Percentiles rank a stretch among this genome's conserved stretches.
These are phyloP conservation scores for Horisme vitalbata DNA, from an alignment of 2,888 invertebrate genomes.

Conservation along the genomic window DNA sequence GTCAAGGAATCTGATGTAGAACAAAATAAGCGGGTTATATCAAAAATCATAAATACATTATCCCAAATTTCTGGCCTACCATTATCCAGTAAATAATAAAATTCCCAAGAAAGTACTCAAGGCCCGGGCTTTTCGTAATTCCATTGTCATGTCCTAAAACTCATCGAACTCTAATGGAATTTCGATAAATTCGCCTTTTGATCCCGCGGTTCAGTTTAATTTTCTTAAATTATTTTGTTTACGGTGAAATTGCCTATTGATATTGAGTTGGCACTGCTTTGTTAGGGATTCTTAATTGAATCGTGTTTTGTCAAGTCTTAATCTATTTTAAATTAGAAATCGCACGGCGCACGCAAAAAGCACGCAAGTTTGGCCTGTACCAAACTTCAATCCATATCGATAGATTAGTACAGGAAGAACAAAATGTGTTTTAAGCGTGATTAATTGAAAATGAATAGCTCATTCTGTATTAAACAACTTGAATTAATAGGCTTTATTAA, in stretches of 20 bases:
- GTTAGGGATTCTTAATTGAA: too few relatives aligned
- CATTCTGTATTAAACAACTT: slow-evolving; percentile 10
- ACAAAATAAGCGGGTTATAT: neutral
- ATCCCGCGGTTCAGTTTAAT: slow-evolving; percentile 14
- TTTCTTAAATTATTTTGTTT: slow-evolving; percentile 14
- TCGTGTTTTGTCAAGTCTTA: too few relatives aligned
- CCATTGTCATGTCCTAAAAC: slow-evolving; percentile 10
- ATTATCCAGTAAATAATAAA: neutral
- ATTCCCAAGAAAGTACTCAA: neutral
- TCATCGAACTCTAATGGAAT: slow-evolving; percentile 12
- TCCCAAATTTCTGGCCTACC: neutral
- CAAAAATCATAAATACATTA: neutral
- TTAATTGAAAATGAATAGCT: too few relatives aligned
- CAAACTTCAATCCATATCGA: too few relatives aligned
- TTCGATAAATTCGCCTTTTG: slow-evolving; percentile 11
- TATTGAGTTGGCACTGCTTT: too few relatives aligned
- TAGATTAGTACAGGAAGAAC: too few relatives aligned
- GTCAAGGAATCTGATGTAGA: neutral
- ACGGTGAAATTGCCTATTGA: neutral
- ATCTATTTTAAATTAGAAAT: too few relatives aligned
- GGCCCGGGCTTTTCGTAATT: neutral
- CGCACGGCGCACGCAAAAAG: too few relatives aligned
- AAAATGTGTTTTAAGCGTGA: too few relatives aligned
- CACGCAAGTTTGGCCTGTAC: too few relatives aligned
- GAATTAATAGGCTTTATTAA: slow-evolving; percentile 24